Evolutionary conservation across 2,888 invertebrate species (phyloP), one percentile per base, ranked within the genome.

Genomic region (Listrodromus nycthemerus): DNA sequence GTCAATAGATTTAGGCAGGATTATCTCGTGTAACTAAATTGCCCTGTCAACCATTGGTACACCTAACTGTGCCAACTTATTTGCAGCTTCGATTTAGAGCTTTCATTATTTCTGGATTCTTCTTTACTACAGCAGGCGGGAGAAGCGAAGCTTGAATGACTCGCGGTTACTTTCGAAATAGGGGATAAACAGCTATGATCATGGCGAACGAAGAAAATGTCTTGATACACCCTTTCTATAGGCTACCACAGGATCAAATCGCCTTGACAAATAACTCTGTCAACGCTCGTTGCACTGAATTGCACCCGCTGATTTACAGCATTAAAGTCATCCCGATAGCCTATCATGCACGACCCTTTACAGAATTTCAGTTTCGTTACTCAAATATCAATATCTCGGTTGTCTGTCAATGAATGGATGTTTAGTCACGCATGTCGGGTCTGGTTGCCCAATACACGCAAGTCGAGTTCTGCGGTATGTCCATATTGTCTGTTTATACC

Each of bases 131-230:
- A 19, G 48, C 24, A 48, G 2, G 61, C 33, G 21, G 75, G 33
- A 75, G 24, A 52, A 13, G n/a, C 55, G 55, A 55, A 41, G 55
- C 33, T 24, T n/a, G 41, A 71, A 37, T 71, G 10, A 73, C 27
- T 58, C 41, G 8, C 27, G 52, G 16, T 66, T 58, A 76, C 19
- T 41, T n/a, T 67, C 24, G 27, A 58, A 45, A 55, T 55, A 33
- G 37, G 5, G 55, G 58, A 30, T 41, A 1, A 37, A 58, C 13
- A 30, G 24, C 7, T 41, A 45, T 8, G 7, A 33, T 52, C 8
- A 10, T 30, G 2, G 16, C 37, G 41, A 21, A 66, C 67, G n/a
- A 7, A 30, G 24, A 2, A 52, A 55, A 76, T 48, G 24, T 48
- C 27, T 30, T 48, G 30, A 45, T 48, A n/a, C 1, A 1, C n/a